A percentile compares a stretch with the other conserved stretches of the same genome.
Conservation (phyloP, 2,888 invertebrate species). For the Erebia ligea region DNA sequence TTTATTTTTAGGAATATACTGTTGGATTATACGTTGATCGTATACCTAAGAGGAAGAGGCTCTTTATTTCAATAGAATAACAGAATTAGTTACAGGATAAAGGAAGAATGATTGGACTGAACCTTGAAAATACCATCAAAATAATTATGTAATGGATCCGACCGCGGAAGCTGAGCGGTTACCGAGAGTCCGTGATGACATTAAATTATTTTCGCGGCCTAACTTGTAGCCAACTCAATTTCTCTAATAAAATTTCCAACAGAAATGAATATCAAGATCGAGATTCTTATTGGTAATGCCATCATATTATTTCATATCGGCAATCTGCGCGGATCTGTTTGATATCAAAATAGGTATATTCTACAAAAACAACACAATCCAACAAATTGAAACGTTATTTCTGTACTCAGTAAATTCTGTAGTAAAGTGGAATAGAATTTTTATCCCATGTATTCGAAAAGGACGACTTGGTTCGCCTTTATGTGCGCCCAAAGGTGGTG, state of each 20-base stretch:
- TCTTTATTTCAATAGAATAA: no score
- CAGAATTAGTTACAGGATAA: neutral
- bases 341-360: neutral
- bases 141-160: constrained; percentile 27
- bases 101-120: neutral
- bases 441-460: no score
- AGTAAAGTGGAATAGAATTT: neutral
- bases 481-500: no score
- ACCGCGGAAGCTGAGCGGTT: constrained; percentile 16
- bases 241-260: constrained; percentile 46
- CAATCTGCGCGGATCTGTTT: no score
- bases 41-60: no score
- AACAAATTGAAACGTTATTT: neutral
- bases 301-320: no score
- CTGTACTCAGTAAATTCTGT: neutral
- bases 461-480: no score
- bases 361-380: neutral
- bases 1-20: no score
- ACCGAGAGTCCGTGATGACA: constrained; percentile 9
- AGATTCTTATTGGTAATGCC: no score
- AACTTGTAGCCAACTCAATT: constrained; percentile 51
- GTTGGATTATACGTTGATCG: no score
- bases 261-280: neutral
- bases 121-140: constrained; percentile 17
- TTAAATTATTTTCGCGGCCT: constrained; percentile 39